phyloP scores from a whole-genome alignment of 2,113 vertebrate species.

The Drymodes brunneopygia region DNA sequence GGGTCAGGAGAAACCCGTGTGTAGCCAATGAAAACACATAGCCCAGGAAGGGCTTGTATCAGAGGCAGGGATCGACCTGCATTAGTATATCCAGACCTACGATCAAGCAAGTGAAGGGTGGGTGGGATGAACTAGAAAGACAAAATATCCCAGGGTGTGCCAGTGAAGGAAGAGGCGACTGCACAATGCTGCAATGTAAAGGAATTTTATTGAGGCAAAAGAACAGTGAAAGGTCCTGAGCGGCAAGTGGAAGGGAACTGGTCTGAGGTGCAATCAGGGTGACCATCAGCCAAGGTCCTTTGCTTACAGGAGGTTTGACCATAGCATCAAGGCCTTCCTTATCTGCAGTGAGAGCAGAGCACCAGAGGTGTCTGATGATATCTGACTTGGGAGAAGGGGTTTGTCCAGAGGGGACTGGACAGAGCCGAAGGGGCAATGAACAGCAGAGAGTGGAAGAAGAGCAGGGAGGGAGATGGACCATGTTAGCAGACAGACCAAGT shows the following conservation, averaged over 20 bases:
- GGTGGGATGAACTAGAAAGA: neutral
- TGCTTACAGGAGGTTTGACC: rapidly evolving
- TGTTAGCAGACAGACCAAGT: rapidly evolving
- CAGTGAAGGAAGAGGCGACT: neutral
- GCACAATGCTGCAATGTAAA: neutral
- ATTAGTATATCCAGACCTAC: neutral
- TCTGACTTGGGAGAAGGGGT: neutral
- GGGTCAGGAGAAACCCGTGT: neutral
- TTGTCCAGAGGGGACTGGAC: neutral
- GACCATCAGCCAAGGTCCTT: rapidly evolving
- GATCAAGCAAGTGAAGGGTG: rapidly evolving
- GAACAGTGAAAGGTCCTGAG: rapidly evolving
- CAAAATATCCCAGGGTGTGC: neutral
- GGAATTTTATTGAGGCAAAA: neutral
- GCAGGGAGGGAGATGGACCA: neutral
- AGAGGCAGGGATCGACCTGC: neutral
- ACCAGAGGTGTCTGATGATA: rapidly evolving
- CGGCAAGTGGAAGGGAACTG: rapidly evolving
- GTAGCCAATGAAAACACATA: rapidly evolving
- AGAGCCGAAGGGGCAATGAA: too few relatives aligned
- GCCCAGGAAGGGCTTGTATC: rapidly evolving
- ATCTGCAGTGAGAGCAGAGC: rapidly evolving
- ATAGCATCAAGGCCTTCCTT: neutral
- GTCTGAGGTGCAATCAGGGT: neutral
- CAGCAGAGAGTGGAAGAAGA: neutral